These are phyloP conservation scores for Garrulus glandarius DNA, from an alignment of 2,797 vertebrate genomes.

Conservation along the genomic window DNA sequence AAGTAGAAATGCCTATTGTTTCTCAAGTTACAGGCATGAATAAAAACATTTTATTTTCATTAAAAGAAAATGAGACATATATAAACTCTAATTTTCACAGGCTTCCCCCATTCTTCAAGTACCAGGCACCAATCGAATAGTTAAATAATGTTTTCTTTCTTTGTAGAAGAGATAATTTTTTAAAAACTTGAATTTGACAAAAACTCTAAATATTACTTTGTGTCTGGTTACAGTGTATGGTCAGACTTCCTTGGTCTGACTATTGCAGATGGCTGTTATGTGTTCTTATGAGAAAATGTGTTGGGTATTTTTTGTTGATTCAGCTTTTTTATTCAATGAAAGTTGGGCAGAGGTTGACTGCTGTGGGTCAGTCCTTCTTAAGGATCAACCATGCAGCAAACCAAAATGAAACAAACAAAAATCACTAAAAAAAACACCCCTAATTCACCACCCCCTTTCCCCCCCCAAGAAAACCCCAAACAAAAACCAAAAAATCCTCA, in stretches of 20 bases:
- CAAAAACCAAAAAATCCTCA: not conserved
- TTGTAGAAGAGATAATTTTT: not conserved
- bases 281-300: not conserved
- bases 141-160: not conserved
- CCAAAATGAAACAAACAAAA: not conserved
- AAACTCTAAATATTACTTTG: not conserved
- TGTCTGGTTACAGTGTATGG: fast-evolving
- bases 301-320: not conserved
- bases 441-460: not conserved
- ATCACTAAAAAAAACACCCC: not conserved
- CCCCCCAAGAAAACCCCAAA: not conserved
- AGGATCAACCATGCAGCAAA: not conserved
- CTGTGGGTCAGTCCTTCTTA: not conserved
- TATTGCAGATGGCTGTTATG: not conserved
- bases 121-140: not conserved
- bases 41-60: not conserved
- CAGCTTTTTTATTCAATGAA: not conserved
- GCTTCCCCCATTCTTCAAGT: not conserved
- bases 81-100: not conserved
- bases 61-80: not conserved
- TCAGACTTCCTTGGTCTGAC: not conserved
- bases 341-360: not conserved
- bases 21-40: not conserved
- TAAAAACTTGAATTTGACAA: not conserved
- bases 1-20: not conserved